These are phyloP conservation scores for Zelostemma sp. DNA, from an alignment of 1,140 invertebrate genomes.

Conservation along the genomic window DNA sequence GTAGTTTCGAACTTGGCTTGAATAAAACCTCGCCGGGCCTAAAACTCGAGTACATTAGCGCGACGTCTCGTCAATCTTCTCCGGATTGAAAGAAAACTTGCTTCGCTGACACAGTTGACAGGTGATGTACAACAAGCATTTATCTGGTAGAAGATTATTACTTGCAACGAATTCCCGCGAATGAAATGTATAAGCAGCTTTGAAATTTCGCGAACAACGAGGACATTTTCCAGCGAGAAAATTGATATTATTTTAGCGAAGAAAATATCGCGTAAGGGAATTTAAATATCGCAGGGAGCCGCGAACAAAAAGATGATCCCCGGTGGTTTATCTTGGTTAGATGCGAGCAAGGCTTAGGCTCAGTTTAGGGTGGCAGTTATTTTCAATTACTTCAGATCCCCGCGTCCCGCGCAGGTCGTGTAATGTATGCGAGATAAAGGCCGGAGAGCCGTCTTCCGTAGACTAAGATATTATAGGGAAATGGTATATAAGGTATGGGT, in stretches of 20 bases:
- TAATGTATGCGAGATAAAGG: slow-evolving; percentile 71
- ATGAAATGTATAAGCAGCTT: no score
- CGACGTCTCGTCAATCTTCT: slow-evolving; percentile 41
- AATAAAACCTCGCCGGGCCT: slow-evolving; percentile 42
- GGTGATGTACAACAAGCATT: slow-evolving; percentile 43
- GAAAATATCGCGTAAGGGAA: no score
- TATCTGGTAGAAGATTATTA: slow-evolving; percentile 35
- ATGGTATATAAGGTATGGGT: slow-evolving; percentile 66
- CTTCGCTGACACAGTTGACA: slow-evolving; percentile 29
- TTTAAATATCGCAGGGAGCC: slow-evolving; percentile 37
- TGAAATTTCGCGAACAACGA: no score
- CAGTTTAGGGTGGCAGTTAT: slow-evolving; percentile 65
- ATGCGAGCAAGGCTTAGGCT: slow-evolving; percentile 58
- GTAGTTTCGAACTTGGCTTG: slow-evolving; percentile 50
- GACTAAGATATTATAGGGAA: slow-evolving; percentile 70
- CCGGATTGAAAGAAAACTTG: slow-evolving; percentile 38
- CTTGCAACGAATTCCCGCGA: no score
- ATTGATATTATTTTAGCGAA: no score
- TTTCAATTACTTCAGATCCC: slow-evolving; percentile 69
- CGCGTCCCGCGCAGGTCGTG: slow-evolving; percentile 51
- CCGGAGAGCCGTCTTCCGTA: slow-evolving; percentile 62
- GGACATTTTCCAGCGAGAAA: no score
- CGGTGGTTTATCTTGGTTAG: slow-evolving; percentile 59
- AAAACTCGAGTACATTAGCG: slow-evolving; percentile 61
- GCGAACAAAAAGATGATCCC: slow-evolving; percentile 55